Conservation (phyloP, 1,140 invertebrate genomes). For the Pogonomyrmex californicus region DNA sequence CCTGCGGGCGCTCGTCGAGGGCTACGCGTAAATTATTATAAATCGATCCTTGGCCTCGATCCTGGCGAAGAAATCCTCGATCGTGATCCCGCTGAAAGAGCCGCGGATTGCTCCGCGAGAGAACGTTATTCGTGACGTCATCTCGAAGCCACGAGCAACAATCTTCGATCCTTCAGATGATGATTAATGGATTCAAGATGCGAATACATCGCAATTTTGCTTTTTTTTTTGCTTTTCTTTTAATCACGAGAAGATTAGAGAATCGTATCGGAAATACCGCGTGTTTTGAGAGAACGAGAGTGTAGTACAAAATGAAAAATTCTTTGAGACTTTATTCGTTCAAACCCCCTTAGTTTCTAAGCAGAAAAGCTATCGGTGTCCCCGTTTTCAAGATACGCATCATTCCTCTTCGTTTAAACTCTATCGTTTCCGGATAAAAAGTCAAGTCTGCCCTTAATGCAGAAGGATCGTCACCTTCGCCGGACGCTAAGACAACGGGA, state of each 20-base stretch:
- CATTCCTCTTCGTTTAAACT: slow-evolving; percentile 45
- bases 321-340: background rate
- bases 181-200: slow-evolving; percentile 60
- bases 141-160: slow-evolving; percentile 18
- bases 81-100: slow-evolving; percentile 30
- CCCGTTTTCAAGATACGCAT: background rate
- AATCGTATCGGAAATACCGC: slow-evolving; percentile 3
- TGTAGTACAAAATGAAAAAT: no score
- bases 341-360: background rate
- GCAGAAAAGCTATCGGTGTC: background rate
- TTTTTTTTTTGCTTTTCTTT: background rate
- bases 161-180: slow-evolving; percentile 35
- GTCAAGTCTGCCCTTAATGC: slow-evolving; percentile 10
- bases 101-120: slow-evolving; percentile 17
- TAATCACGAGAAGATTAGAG: slow-evolving; percentile 11
- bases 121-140: slow-evolving; percentile 5
- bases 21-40: slow-evolving; percentile 67
- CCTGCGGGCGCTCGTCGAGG: slow-evolving; percentile 46
- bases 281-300: background rate
- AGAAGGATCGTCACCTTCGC: slow-evolving; percentile 29
- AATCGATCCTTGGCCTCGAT: slow-evolving; percentile 66
- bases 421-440: background rate
- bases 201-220: background rate
- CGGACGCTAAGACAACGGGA: slow-evolving; percentile 27
- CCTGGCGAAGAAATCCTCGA: background rate